Evolutionary conservation across 2,888 invertebrate genomes (phyloP).

Genomic region (Lamproptera curius): DNA sequence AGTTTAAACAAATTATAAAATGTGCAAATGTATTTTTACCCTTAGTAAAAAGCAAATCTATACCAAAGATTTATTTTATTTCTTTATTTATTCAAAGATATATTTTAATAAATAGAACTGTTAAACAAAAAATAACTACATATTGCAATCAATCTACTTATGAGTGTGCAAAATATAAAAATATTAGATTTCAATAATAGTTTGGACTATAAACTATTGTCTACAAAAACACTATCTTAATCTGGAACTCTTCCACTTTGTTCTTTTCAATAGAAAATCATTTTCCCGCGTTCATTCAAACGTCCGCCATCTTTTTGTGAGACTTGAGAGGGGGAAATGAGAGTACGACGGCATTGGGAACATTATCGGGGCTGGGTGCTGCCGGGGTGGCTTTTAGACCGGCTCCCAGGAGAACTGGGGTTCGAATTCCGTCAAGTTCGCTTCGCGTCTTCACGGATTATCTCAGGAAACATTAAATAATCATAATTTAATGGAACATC

Average conservation of each 20-base stretch:
- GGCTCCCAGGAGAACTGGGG: conserved; percentile 39
- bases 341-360: conserved; percentile 39
- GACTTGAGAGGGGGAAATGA: conserved; percentile 37
- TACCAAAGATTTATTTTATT: too few species aligned
- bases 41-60: too few species aligned
- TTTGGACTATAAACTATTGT: too few species aligned
- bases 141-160: too few species aligned
- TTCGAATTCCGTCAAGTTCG: conserved; percentile 36
- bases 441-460: conserved; percentile 24
- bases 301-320: conserved; percentile 25
- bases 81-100: too few species aligned
- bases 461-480: neutral
- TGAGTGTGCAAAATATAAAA: too few species aligned
- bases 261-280: conserved; percentile 32
- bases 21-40: too few species aligned
- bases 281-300: conserved; percentile 27
- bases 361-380: conserved; percentile 46
- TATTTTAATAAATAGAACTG: too few species aligned
- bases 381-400: conserved; percentile 45
- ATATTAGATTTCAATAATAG: too few species aligned
- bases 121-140: too few species aligned
- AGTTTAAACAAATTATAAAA: too few species aligned
- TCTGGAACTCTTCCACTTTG: conserved; percentile 18
- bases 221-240: conserved; percentile 11
- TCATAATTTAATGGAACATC: neutral